Percentiles rank a stretch among this genome's conserved stretches.
These are phyloP conservation scores for Pseudomyrmex sp. DNA, from an alignment of 1,140 invertebrate species.

Conservation along the genomic window DNA sequence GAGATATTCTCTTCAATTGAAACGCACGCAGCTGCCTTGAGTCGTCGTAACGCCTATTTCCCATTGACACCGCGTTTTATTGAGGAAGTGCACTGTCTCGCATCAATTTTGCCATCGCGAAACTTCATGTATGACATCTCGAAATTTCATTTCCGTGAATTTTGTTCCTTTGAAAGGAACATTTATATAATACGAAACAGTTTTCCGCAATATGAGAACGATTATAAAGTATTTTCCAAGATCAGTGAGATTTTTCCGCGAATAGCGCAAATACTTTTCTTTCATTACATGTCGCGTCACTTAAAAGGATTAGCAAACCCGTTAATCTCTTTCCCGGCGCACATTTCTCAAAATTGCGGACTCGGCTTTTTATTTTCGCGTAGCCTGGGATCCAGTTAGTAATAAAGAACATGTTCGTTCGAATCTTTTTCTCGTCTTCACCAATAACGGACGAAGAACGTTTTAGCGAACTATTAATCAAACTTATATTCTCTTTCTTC, in stretches of 20 bases:
- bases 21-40: not conserved
- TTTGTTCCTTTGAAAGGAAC: not conserved
- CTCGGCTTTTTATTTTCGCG: conserved; percentile 23
- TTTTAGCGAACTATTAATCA: conserved; percentile 53
- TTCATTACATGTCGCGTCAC: not conserved
- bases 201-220: not conserved
- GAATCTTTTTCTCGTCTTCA: conserved; percentile 36
- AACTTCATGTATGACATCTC: not conserved
- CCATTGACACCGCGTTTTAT: too few species aligned
- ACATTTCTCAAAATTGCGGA: conserved; percentile 4
- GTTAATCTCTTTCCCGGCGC: not conserved
- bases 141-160: not conserved
- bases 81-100: too few species aligned
- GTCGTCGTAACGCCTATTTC: not conserved
- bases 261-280: not conserved
- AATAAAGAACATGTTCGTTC: conserved; percentile 9
- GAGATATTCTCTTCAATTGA: conserved; percentile 15
- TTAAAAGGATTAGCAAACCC: conserved; percentile 5
- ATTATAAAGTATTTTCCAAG: not conserved
- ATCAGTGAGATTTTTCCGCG: not conserved
- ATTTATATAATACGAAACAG: not conserved
- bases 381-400: conserved; percentile 3
- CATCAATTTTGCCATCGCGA: too few species aligned
- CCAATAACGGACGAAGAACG: not conserved
- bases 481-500: conserved; percentile 29